Conservation (phyloP, 2,797 vertebrate genomes). For the Diplodus puntazzo region DNA sequence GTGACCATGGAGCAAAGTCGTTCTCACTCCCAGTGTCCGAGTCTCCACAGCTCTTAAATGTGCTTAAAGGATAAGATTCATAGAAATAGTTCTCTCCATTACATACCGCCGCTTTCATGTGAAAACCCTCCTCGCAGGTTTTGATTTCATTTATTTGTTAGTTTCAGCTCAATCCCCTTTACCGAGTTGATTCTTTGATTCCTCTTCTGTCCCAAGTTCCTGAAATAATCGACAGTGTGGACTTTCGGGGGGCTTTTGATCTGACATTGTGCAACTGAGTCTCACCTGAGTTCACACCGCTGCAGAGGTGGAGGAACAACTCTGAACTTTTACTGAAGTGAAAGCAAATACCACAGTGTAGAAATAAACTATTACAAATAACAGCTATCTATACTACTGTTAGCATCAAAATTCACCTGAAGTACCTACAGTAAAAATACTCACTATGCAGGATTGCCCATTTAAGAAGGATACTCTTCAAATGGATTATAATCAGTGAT, state of each 20-base stretch:
- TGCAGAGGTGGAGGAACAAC: not conserved
- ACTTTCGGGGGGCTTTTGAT: slow-evolving; percentile 6
- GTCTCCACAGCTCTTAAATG: slow-evolving; percentile 56
- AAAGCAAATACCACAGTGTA: no score
- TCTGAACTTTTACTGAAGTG: not conserved
- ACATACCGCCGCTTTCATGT: slow-evolving; percentile 59
- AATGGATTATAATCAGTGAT: no score
- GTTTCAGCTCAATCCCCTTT: slow-evolving; percentile 43
- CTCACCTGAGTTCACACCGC: slow-evolving; percentile 30
- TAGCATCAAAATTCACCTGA: no score
- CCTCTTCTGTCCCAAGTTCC: not conserved
- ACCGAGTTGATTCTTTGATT: slow-evolving; percentile 16
- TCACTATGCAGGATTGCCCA: no score
- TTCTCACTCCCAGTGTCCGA: slow-evolving; percentile 37
- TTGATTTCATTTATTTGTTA: slow-evolving; percentile 43
- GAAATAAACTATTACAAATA: no score
- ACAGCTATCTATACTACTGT: no score
- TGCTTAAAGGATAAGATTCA: slow-evolving; percentile 69
- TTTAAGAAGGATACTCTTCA: no score
- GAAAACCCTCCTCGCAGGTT: slow-evolving; percentile 45
- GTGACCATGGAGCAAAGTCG: slow-evolving; percentile 49
- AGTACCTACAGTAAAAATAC: no score
- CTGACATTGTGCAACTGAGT: slow-evolving; percentile 15
- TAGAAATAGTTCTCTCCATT: slow-evolving; percentile 48
- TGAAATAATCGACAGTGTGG: slow-evolving; percentile 29